Conservation (phyloP, 2,113 vertebrate species). For the Porphyrio hochstetteri region DNA sequence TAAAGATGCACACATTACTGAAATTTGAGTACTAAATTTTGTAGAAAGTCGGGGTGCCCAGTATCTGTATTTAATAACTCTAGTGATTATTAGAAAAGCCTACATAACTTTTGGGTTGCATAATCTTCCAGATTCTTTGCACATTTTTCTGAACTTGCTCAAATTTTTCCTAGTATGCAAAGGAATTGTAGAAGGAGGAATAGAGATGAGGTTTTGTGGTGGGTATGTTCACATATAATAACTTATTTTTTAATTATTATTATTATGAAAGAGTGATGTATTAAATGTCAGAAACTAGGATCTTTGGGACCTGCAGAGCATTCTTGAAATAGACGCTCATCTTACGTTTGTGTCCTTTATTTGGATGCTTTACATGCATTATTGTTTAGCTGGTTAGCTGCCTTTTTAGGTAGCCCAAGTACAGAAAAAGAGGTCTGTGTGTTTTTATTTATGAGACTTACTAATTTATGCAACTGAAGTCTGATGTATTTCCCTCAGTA, state of each 20-base stretch:
- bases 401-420: neutral
- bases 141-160: neutral
- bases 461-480: neutral
- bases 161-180: neutral
- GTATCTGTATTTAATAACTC: neutral
- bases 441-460: neutral
- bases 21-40: neutral
- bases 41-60: neutral
- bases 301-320: neutral
- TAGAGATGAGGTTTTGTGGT: neutral
- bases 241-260: neutral
- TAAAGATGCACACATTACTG: neutral
- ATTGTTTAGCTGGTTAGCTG: neutral
- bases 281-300: neutral
- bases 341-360: neutral
- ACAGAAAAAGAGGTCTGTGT: neutral
- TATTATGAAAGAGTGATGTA: neutral
- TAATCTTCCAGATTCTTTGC: neutral
- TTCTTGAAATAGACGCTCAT: neutral
- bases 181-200: neutral
- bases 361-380: neutral
- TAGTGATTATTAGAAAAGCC: neutral
- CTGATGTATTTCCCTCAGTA: neutral
- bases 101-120: neutral
- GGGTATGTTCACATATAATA: neutral